Evolutionary conservation across 2,797 vertebrate genomes (phyloP), one percentile per base, ranked within the genome.

Genomic region (Sebastes matsubarae): DNA sequence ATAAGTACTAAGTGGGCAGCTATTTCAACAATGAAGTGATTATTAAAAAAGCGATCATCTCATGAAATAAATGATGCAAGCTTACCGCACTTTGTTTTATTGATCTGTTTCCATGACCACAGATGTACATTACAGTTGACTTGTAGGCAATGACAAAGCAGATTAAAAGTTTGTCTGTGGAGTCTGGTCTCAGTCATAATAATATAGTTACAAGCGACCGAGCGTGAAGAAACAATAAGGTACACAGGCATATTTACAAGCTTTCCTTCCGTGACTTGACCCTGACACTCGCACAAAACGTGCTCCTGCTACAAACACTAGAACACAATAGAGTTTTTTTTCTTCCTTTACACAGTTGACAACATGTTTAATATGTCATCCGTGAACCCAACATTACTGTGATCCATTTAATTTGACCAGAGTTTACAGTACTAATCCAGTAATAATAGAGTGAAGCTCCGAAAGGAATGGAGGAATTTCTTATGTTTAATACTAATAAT

Each of bases 181-280:
- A 36, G 66, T 92, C 83, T 46, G 84, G 75, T 87, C 88, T 90
- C 88, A 91, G 92, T 94, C 92, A 91, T 95, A 94, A 94, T 93
- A 91, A 87, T 94, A 93, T 90, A 92, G 93, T 92, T 94, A 93
- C 90, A 94, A 92, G 93, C 76, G 82, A 92, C 92, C 68, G 90
- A 93, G 88, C 46, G 73, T 87, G 89, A 90, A 90, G 88, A 94
- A 94, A 90, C 85, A 75, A 82, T 87, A 90, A 90, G 85, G 89
- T 93, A 89, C 80, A 83, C 83, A 83, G 88, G 91, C 88, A 86
- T 94, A 96, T 95, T 94, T 95, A 95, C 95, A 95, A 93, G 91
- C 92, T 79, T 88, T 90, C 87, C 86, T 90, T 90, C 91, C 22
- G 30, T 81, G 80, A 86, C 84, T 66, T 27, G 32, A 29, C 87